Evolutionary conservation across 2,113 vertebrate species (phyloP).

Genomic region (Campylorhamphus procurvoides): DNA sequence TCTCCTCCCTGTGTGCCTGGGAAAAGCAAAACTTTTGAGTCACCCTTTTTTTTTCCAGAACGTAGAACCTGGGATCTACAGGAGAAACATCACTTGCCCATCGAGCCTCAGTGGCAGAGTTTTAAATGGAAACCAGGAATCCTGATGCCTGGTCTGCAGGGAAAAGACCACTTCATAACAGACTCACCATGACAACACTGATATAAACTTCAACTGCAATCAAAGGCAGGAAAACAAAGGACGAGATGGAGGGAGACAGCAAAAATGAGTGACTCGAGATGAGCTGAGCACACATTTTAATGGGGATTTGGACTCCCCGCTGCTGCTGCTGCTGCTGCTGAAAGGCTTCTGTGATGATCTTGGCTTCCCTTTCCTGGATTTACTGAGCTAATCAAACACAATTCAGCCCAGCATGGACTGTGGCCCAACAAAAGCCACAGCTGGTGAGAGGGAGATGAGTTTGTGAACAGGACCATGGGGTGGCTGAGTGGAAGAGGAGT

Average conservation of each 20-base stretch:
- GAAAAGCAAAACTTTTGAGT: background rate
- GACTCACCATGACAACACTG: background rate
- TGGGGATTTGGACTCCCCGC: constrained; percentile 25
- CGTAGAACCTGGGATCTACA: background rate
- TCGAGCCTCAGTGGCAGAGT: background rate
- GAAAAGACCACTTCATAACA: background rate
- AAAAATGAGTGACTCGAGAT: background rate
- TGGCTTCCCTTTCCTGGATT: constrained; percentile 40
- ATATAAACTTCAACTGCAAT: constrained; percentile 5
- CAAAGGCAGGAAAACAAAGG: constrained; percentile 38
- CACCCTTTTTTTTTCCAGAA: background rate
- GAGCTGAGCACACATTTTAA: constrained; percentile 46
- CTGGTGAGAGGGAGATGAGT: background rate
- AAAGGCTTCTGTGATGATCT: constrained; percentile 28
- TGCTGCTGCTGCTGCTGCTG: constrained; percentile 41
- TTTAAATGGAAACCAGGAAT: background rate
- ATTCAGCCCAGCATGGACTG: background rate
- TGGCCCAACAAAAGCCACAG: background rate
- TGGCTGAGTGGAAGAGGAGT: background rate
- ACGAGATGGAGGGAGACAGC: background rate
- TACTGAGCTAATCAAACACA: constrained; percentile 36
- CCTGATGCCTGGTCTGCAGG: background rate
- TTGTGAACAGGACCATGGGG: background rate
- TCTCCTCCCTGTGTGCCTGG: background rate
- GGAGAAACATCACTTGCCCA: background rate